Percentiles rank a stretch among this genome's conserved stretches.
Evolutionary conservation across 1,140 invertebrate genomes (phyloP).

Genomic region (Dreissena rostriformis): DNA sequence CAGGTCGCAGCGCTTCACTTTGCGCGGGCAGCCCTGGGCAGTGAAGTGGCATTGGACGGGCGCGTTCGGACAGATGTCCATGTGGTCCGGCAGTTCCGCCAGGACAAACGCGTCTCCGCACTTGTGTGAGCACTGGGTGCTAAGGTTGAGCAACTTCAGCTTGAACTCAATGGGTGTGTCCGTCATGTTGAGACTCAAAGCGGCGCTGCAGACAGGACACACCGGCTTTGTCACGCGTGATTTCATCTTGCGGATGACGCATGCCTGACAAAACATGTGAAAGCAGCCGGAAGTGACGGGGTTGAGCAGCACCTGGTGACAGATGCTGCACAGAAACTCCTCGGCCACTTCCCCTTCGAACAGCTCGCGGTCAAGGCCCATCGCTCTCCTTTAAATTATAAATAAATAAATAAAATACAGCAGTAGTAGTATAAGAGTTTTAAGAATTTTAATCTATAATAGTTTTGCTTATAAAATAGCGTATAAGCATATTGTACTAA

Average conservation of each 20-base stretch:
- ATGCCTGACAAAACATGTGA: slow-evolving; percentile 69
- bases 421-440: too few relatives aligned
- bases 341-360: slow-evolving; percentile 62
- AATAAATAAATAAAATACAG: too few relatives aligned
- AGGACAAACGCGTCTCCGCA: slow-evolving; percentile 66
- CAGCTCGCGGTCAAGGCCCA: slow-evolving; percentile 64
- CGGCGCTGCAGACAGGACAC: slow-evolving; percentile 64
- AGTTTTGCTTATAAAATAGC: too few relatives aligned
- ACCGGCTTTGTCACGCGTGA: slow-evolving; percentile 28
- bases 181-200: slow-evolving; percentile 22
- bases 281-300: slow-evolving; percentile 63
- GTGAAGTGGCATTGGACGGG: slow-evolving; percentile 64
- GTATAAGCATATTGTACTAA: too few relatives aligned
- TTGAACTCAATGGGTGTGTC: slow-evolving; percentile 63
- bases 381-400: slow-evolving; percentile 7
- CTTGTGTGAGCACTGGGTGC: slow-evolving; percentile 63
- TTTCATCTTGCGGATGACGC: slow-evolving; percentile 49
- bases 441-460: too few relatives aligned
- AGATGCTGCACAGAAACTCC: slow-evolving; percentile 66
- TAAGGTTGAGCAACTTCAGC: slow-evolving; percentile 62
- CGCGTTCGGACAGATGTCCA: slow-evolving; percentile 66
- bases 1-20: slow-evolving; percentile 59
- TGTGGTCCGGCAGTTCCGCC: slow-evolving; percentile 66
- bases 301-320: slow-evolving; percentile 69
- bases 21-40: slow-evolving; percentile 66